Evolutionary conservation across 2,113 vertebrate genomes (phyloP), one percentile per base, ranked within the genome.

Genomic region (Acrocephalus kingi): DNA sequence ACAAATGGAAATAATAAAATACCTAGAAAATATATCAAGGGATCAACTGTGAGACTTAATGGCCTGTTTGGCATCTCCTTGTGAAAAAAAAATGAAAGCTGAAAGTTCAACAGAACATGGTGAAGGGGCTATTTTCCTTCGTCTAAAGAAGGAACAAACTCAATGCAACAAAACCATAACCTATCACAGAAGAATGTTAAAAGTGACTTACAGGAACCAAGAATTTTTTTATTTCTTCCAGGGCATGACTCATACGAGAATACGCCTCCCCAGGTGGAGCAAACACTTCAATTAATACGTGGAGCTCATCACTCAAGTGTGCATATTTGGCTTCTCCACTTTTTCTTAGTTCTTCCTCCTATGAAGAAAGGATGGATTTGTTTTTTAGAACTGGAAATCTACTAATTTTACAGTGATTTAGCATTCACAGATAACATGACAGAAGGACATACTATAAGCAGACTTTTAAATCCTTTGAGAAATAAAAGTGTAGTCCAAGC

Each of bases 221-320:
- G 97, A 99, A 99, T 97, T 99, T 99, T 97, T 99, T 99, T 61
- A 99, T 99, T 97, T 99, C 99, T 97, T 99, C 99, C 98, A 99
- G 96, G 80, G 99, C 99, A 87, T 99, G 99, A 98, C 99, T 99
- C 99, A 99, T 99, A 43, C 99, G 99, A 97, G 99, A 99, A 98
- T 99, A 99, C 9, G 99, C 99, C 96, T 99, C 99, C 94, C 99
- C 99, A 66, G 99, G 99, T 87, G 99, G 99, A 96, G 99, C 99
- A 93, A 99, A 99, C 94, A 99, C 99, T 98, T 99, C 99, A 98
- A 99, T 99, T 98, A 99, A 98, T 96, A 99, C 99, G 1, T 99
- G 99, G 80, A 99, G 99, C 97, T 99, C 99, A 48, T 99, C 99
- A 97, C 98, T 99, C 98, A 99, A 98, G 97, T 99, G 99, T 13